Evolutionary conservation across 2,888 invertebrate genomes (phyloP), one percentile per base, ranked within the genome.

Genomic region (Dryocosmus kuriphilus): DNA sequence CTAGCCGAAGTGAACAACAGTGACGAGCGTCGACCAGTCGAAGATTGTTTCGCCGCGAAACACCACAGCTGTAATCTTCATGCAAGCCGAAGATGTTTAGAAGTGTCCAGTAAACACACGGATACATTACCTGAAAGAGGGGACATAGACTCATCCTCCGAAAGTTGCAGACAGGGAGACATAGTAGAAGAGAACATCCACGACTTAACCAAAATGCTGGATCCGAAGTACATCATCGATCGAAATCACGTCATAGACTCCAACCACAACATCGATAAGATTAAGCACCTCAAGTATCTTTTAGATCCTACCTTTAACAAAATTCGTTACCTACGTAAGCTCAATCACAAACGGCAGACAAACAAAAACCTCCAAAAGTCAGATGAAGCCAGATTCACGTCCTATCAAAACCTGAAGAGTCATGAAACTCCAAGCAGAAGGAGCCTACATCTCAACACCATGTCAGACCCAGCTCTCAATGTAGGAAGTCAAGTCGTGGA

Each of bases 231-330:
- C 78, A 87, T 89, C 6, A 85, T 89, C 57, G 86, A 90, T 38
- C 85, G 90, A 0, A 90, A 88, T 67, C 89, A 87, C 76, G 78
- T 90, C 19, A 90, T 91, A 60, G 90, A 91, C 65, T 89, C 90
- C 0, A 91, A 91, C 77, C 90, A 90, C 79, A 91, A 91, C 73
- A 88, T 90, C 38, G 90, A 90, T 75, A 90, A 89, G 76, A 87
- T 90, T 2, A 89, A 86, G 65, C 89, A 87, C 38, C 81, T 91
- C 2, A 91, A 91, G 46, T 90, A 90, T 46, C 79, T 90, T 0
- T 75, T 91, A 0, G 91, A 91, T 73, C 91, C 91, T 5, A 89
- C 90, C 0, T 90, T 91, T 79, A 89, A 86, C 77, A 91, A 89
- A 79, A 89, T 91, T 14, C 86, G 91, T 3, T 88, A 91, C 55